These are phyloP conservation scores for Pocillopora damicornis DNA, from an alignment of 64 coral and sea anemone species.

Conservation along the genomic window DNA sequence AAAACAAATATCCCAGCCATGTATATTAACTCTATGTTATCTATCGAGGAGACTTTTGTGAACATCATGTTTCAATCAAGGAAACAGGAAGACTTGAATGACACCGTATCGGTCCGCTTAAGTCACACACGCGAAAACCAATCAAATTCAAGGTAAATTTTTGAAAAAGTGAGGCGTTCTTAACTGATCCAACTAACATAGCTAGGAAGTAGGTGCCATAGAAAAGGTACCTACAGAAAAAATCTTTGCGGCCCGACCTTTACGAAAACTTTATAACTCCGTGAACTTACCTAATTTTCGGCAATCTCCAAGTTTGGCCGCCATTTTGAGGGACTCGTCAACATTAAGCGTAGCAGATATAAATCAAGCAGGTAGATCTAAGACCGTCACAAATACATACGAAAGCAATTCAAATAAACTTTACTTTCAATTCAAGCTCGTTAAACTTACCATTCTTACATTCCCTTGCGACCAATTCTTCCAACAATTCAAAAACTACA, in stretches of 20 bases:
- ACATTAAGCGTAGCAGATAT: slow-evolving; percentile 21
- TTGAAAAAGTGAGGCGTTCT: slow-evolving; percentile 19
- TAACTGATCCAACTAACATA: slow-evolving; percentile 16
- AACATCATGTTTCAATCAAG: no score
- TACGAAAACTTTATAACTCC: slow-evolving; percentile 12
- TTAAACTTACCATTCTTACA: no score
- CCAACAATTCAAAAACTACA: no score
- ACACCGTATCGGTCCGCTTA: no score
- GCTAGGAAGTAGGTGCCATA: slow-evolving; percentile 3
- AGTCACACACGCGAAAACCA: not conserved
- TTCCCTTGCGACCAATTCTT: no score
- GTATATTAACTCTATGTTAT: no score
- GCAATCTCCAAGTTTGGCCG: slow-evolving; percentile 32
- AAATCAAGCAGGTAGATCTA: slow-evolving; percentile 25
- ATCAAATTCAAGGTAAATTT: slow-evolving; percentile 7
- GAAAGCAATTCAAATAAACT: slow-evolving; percentile 20
- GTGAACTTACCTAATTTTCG: slow-evolving; percentile 27
- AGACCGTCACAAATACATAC: slow-evolving; percentile 16
- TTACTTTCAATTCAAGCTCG: not conserved
- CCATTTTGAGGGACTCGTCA: slow-evolving; percentile 21
- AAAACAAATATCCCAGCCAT: no score
- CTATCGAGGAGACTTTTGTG: no score
- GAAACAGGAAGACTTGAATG: no score
- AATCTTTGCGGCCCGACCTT: slow-evolving; percentile 18
- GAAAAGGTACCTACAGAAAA: slow-evolving; percentile 6